Percentiles rank a stretch among this genome's conserved stretches.
These are phyloP conservation scores for Coptodon rendalli DNA, from an alignment of 2,113 vertebrate species.

Conservation along the genomic window DNA sequence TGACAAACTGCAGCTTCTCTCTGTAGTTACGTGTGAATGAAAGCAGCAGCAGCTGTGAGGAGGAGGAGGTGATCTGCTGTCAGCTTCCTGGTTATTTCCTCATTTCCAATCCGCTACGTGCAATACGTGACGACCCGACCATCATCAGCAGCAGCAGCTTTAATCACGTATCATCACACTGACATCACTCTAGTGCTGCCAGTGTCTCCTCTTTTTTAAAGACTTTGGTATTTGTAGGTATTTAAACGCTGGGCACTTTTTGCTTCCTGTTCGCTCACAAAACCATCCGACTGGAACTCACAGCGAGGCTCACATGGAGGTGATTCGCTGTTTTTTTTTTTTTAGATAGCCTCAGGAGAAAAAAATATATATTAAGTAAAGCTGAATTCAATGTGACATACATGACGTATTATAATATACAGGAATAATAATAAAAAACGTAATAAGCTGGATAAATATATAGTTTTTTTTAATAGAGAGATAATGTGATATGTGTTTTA, in stretches of 20 bases:
- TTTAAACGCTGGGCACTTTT: neutral
- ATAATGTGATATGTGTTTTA: neutral
- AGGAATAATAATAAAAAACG: neutral
- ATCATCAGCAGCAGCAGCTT: neutral
- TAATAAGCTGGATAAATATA: neutral
- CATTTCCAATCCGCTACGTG: slow-evolving; percentile 41
- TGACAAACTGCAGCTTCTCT: neutral
- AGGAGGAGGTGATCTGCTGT: neutral
- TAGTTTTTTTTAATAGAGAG: accelerated
- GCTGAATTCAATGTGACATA: neutral
- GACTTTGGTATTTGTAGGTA: neutral
- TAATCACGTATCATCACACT: neutral
- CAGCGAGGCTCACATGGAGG: neutral
- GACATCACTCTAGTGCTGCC: neutral
- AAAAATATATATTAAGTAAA: neutral
- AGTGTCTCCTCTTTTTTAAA: neutral
- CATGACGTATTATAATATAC: neutral
- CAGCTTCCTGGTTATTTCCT: slow-evolving; percentile 52
- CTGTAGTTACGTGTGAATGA: neutral
- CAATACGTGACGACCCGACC: slow-evolving; percentile 42
- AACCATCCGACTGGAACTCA: neutral
- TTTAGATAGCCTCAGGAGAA: neutral
- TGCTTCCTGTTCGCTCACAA: neutral
- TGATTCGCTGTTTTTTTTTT: neutral
- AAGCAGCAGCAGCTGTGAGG: neutral